phyloP scores from a whole-genome alignment of 2,797 vertebrate species.

The Tadarida brasiliensis region DNA sequence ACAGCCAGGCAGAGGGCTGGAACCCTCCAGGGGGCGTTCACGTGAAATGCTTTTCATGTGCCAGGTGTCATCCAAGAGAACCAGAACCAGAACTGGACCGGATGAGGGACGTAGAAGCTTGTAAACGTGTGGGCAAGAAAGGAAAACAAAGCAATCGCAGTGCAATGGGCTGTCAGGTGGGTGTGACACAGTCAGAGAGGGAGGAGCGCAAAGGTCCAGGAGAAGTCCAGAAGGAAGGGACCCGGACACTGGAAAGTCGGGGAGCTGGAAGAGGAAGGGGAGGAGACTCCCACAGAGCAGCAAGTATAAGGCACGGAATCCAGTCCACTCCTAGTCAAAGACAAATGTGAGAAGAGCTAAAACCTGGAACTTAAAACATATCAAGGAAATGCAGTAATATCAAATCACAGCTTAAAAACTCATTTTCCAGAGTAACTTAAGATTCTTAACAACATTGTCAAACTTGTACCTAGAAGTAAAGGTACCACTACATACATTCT shows the following conservation, averaged over 20 bases:
- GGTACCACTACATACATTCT: background rate
- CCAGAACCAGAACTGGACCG: background rate
- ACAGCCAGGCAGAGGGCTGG: background rate
- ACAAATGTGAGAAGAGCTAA: background rate
- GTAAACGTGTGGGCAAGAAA: background rate
- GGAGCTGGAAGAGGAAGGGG: background rate
- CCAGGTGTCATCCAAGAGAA: background rate
- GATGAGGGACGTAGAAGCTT: background rate
- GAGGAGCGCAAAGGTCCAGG: background rate
- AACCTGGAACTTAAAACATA: background rate
- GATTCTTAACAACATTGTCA: background rate
- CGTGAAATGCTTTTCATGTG: background rate
- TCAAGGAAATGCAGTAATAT: background rate
- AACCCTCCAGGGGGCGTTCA: background rate
- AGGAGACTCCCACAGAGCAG: background rate
- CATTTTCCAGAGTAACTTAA: background rate
- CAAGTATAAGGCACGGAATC: background rate
- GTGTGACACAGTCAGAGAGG: no score
- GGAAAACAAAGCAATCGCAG: background rate
- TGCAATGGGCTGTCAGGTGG: rapidly evolving
- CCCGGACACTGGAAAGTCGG: background rate
- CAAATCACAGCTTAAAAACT: background rate
- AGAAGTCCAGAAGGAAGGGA: background rate
- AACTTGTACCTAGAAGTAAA: background rate
- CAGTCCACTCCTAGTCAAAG: background rate